Conservation (phyloP, 1,140 invertebrate genomes). For the Drosophila willistoni region DNA sequence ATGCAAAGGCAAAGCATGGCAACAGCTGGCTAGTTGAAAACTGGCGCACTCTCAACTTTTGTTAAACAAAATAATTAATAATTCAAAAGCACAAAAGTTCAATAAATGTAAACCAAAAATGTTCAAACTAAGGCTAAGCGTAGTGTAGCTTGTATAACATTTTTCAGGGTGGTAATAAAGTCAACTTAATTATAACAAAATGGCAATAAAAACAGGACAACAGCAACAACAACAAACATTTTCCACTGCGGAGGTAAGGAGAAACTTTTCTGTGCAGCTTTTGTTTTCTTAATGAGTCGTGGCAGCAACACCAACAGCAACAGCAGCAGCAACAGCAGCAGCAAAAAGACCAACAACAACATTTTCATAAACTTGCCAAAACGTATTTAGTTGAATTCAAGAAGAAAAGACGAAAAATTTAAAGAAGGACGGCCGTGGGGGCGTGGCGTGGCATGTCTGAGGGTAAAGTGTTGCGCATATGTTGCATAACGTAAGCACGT, state of each 20-base stretch:
- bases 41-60: constrained; percentile 26
- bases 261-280: constrained; percentile 67
- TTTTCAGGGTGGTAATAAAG: constrained; percentile 62
- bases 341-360: constrained; percentile 48
- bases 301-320: constrained; percentile 40
- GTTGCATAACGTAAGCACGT: constrained; percentile 59
- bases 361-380: constrained; percentile 76
- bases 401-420: constrained; percentile 45
- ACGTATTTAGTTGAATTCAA: constrained; percentile 65
- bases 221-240: constrained; percentile 17
- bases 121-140: constrained; percentile 42
- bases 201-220: constrained; percentile 26
- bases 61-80: constrained; percentile 72
- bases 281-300: constrained; percentile 74
- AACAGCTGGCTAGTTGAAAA: constrained; percentile 28
- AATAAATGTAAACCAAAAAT: constrained; percentile 60
- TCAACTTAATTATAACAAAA: constrained; percentile 72
- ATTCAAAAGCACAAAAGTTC: constrained; percentile 66
- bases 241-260: constrained; percentile 32
- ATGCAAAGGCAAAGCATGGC: not conserved
- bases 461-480: constrained; percentile 62
- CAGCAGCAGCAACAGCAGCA: constrained; percentile 13
- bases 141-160: constrained; percentile 55
- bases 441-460: constrained; percentile 5
- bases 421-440: constrained; percentile 11